Evolutionary conservation across 2,113 vertebrate genomes (phyloP).

Genomic region (Takifugu bimaculatus): DNA sequence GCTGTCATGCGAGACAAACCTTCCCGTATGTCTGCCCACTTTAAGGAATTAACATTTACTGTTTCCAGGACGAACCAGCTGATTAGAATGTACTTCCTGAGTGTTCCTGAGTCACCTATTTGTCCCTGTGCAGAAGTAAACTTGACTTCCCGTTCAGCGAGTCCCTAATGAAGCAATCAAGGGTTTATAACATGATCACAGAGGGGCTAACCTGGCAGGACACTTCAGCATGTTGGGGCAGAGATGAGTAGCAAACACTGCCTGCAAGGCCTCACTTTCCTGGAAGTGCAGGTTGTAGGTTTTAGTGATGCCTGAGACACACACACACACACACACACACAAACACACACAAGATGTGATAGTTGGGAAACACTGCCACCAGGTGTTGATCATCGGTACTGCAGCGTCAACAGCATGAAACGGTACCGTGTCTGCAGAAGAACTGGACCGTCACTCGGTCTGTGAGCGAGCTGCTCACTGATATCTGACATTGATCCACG

Average conservation of each 20-base stretch:
- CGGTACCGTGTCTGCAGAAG: constrained; percentile 85
- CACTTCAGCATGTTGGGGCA: constrained; percentile 85
- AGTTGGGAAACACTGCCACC: constrained; percentile 47
- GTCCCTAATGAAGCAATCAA: neutral
- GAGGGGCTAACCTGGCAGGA: constrained; percentile 81
- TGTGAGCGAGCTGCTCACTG: constrained; percentile 53
- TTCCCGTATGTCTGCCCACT: neutral
- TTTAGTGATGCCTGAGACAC: constrained; percentile 83
- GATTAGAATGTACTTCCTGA: neutral
- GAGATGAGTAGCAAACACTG: constrained; percentile 81
- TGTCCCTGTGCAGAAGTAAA: neutral
- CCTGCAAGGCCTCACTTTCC: constrained; percentile 85
- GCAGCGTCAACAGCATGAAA: neutral
- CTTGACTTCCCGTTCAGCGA: no score
- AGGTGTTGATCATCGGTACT: constrained; percentile 34
- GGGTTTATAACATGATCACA: neutral
- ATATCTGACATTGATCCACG: constrained; percentile 85
- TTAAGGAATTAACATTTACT: neutral
- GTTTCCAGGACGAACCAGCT: neutral
- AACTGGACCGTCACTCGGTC: constrained; percentile 80
- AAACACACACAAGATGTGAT: neutral
- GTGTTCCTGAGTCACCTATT: neutral
- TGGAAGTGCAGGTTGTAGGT: constrained; percentile 85
- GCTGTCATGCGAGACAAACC: neutral
- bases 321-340: neutral